Base-by-base conservation (phyloP, 2,888 invertebrate genomes). In the Andrena haemorrhoa region DNA sequence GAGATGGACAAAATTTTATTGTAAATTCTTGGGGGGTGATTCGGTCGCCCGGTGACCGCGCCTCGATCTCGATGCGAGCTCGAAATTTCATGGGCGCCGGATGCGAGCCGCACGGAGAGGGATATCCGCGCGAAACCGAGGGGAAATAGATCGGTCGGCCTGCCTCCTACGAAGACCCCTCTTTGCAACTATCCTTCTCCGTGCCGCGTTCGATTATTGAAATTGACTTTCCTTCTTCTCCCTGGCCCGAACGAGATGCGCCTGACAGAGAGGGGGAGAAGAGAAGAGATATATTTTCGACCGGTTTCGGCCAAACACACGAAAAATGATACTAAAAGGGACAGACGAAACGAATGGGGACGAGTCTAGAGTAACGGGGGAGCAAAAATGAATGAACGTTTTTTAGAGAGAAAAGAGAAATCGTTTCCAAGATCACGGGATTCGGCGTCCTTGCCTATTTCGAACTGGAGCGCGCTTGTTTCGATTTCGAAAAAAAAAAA, bases 361-460 rank as follows among this genome's bases (percentile, higher is more conserved):
- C 64, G 51, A 29, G 12, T 58, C 5, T 47, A 65, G 56, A 41
- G 53, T 53, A 73, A 73, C 35, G 53, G 8, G 20, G n/a, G n/a
- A 68, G 33, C 23, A 23, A 31, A 23, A 61, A 31, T 33, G 16
- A 65, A 58, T 26, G 41, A 70, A 35, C 2, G 20, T 35, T 35
- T 20, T 10, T 56, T 16, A 26, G 41, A 56, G 26, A 71, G 23
- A 64, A 76, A 65, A 23, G 35, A 60, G 47, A 84, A 79, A 79
- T 88, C 86, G 85, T 89, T 88, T 83, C 87, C 84, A 85, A 83
- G 85, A 84, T 87, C 84, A 80, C 82, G 79, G 86, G 88, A 86
- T 91, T 91, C 91, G 91, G 92, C 92, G 93, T 92, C 92, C 92
- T 86, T 91, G 91, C 85, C 88, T 88, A 87, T 92, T 89, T 91